phyloP scores from a whole-genome alignment of 2,113 vertebrate genomes.

The Pelobates fuscus region DNA sequence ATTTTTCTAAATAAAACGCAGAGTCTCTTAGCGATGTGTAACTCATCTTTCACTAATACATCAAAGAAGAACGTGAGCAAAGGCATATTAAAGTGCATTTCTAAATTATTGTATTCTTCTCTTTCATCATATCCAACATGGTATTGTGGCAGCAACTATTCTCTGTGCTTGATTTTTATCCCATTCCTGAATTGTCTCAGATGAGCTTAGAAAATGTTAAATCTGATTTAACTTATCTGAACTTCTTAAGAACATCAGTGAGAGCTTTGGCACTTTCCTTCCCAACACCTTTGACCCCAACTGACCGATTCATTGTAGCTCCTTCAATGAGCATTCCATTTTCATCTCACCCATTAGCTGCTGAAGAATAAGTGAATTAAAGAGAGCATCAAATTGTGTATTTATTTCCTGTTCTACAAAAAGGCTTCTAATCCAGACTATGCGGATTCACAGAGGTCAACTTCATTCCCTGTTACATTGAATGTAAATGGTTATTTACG shows the following conservation, averaged over 20 bases:
- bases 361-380: background rate
- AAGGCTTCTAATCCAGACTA: background rate
- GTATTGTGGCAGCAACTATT: conserved; percentile 22
- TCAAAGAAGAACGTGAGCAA: background rate
- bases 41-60: no score
- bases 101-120: conserved; percentile 5
- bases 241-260: conserved; percentile 14
- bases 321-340: conserved; percentile 19
- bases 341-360: conserved; percentile 27
- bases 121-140: conserved; percentile 30
- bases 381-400: conserved; percentile 5
- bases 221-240: conserved; percentile 36
- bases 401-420: conserved; percentile 19
- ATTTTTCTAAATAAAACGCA: no score
- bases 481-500: conserved; percentile 14
- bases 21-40: no score
- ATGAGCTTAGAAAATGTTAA: conserved; percentile 39
- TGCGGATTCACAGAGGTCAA: conserved; percentile 3
- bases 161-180: conserved; percentile 10
- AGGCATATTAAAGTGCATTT: conserved; percentile 2
- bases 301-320: conserved; percentile 35
- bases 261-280: background rate
- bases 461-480: background rate
- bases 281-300: conserved; percentile 26
- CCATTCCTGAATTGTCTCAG: conserved; percentile 31